phyloP scores from a whole-genome alignment of 2,113 vertebrate species.

The Pao palembangensis region DNA sequence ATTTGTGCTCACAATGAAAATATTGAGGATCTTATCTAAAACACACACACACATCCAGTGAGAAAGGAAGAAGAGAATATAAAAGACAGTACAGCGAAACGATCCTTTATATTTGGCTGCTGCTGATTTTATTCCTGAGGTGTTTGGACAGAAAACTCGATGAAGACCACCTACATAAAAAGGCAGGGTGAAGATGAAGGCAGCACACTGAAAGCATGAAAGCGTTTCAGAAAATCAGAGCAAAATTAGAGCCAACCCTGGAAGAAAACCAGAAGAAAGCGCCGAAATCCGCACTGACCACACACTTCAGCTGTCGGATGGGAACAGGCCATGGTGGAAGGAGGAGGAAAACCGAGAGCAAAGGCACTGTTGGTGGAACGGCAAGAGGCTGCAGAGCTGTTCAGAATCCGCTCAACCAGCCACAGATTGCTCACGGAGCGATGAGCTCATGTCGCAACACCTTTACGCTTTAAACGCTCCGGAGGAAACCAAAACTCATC shows the following conservation, averaged over 20 bases:
- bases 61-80: not conserved
- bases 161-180: no score
- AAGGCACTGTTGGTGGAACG: slow-evolving; percentile 2
- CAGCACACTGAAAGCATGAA: no score
- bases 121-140: no score
- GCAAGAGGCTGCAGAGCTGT: slow-evolving; percentile 12
- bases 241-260: not conserved
- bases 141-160: no score
- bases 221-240: no score
- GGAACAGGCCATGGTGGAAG: slow-evolving; percentile 6
- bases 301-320: slow-evolving; percentile 17
- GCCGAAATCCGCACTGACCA: slow-evolving; percentile 10
- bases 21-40: not conserved
- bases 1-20: no score
- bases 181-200: no score
- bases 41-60: not conserved
- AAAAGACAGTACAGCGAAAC: no score
- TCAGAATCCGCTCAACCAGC: slow-evolving; percentile 26
- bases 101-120: no score
- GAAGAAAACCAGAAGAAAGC: slow-evolving; percentile 7
- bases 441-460: slow-evolving; percentile 28
- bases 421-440: slow-evolving; percentile 34
- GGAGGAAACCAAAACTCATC: slow-evolving; percentile 29
- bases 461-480: slow-evolving; percentile 30
- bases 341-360: not conserved